Base-by-base conservation (phyloP, 2,888 invertebrate genomes). In the Lasioglossum malachurum region DNA sequence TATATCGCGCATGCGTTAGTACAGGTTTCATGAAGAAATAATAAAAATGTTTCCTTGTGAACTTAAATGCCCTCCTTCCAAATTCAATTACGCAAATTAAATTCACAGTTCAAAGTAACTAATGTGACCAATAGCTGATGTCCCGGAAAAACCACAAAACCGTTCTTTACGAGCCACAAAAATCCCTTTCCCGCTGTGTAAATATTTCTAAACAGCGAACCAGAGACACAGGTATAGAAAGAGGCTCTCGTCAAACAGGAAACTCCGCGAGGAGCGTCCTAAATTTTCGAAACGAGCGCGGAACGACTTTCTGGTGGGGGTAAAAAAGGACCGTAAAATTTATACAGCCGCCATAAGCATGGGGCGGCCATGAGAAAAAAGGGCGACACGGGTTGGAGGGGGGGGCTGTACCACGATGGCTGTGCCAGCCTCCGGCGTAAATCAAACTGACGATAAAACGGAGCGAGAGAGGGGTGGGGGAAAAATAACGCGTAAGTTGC, bases 271-370 rank as follows among this genome's bases (percentile, higher is more conserved):
- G 78, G 27, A 27, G 41, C 44, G 57, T 82, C 57, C 73, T 84
- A 84, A 84, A 84, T 84, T 82, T 82, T 23, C 67, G 27, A 27
- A 82, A 84, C 84, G 84, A 82, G 64, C 83, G 72, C 27, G 72
- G 44, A 73, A 53, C 75, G 75, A 46, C 35, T 74, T 80, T 80
- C 31, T 46, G 64, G 64, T 31, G 19, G 19, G 31, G n/a, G 71
- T 76, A 5, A 64, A 81, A 84, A 82, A 78, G 41, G 38, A 38
- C 57, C 57, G 46, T 82, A 74, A 84, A 84, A 77, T 84, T 73
- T 77, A 53, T 82, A 82, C 82, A 77, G 41, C 82, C 73, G 73
- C 73, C 82, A 46, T 77, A 82, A 83, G 82, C 75, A n/a, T 41
- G 60, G 57, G n/a, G 23, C 16, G 27, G 4, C 69, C 38, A 12